Conservation (phyloP, 1,140 invertebrate genomes). For the Drosophila quadrilineata region DNA sequence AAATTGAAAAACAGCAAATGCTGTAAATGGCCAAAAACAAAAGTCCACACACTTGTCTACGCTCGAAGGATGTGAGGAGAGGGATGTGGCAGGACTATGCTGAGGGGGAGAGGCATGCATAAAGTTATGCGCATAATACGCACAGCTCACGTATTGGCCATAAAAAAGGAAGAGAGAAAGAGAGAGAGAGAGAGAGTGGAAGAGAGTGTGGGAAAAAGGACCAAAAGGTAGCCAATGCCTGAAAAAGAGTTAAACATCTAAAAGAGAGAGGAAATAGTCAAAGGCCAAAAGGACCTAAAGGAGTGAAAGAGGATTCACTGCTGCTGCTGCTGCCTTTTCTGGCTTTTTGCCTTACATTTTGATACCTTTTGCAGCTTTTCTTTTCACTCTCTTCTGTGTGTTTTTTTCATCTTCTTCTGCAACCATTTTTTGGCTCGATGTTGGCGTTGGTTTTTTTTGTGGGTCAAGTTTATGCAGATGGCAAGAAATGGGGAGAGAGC, state of each 20-base stretch:
- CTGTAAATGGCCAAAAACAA: constrained; percentile 11
- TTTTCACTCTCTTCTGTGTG: constrained; percentile 16
- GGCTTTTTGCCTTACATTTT: constrained; percentile 31
- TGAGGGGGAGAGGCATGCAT: constrained; percentile 38
- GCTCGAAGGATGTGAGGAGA: too few species aligned
- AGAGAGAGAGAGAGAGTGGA: too few species aligned
- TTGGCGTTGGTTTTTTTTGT: constrained; percentile 59
- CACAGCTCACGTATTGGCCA: constrained; percentile 73
- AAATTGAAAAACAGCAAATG: constrained; percentile 66
- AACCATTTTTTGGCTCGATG: too few species aligned
- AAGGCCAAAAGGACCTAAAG: neutral
- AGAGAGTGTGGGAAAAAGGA: constrained; percentile 1
- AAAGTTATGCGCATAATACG: constrained; percentile 78
- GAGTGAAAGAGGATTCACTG: constrained; percentile 51
- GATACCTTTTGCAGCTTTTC: neutral
- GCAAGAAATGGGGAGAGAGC: constrained; percentile 29
- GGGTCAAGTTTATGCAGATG: constrained; percentile 79
- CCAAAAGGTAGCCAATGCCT: constrained; percentile 38
- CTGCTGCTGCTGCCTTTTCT: constrained; percentile 28
- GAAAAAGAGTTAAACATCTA: constrained; percentile 67
- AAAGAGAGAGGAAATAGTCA: constrained; percentile 67
- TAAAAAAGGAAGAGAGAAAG: constrained; percentile 52
- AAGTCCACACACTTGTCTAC: constrained; percentile 4
- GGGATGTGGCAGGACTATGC: neutral
- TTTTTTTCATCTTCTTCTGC: too few species aligned